Conservation (phyloP, 92 coral and sea anemone species). For the Siderastrea radians region DNA sequence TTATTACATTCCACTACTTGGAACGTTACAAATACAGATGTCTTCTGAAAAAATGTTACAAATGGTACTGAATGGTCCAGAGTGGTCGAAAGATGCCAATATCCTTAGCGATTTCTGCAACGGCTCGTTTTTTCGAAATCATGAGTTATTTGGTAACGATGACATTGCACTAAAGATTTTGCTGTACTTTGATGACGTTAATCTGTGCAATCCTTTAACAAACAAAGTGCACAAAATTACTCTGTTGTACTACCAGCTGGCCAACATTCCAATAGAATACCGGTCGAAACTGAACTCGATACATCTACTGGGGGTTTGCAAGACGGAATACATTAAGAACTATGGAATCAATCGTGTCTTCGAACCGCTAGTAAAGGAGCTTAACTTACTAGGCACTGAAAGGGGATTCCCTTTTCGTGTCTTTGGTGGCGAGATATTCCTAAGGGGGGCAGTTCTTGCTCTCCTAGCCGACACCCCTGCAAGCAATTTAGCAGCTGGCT, state of each 20-base stretch:
- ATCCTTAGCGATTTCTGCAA: constrained; percentile 20
- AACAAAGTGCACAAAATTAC: constrained; percentile 42
- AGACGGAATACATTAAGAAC: constrained; percentile 1
- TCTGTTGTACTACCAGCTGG: constrained; percentile 49
- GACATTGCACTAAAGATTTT: constrained; percentile 22
- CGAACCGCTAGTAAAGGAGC: constrained; percentile 52
- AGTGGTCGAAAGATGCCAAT: background rate
- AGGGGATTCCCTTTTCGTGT: constrained; percentile 33
- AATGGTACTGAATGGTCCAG: constrained; percentile 21
- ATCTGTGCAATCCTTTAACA: constrained; percentile 14
- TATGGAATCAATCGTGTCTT: constrained; percentile 39
- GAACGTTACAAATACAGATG: constrained; percentile 21
- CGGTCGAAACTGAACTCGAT: constrained; percentile 25
- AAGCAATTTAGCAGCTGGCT: constrained; percentile 32
- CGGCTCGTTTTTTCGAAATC: constrained; percentile 14
- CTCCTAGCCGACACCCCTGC: constrained; percentile 50
- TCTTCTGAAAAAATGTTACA: constrained; percentile 17
- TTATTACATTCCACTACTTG: constrained; percentile 29
- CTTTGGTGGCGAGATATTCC: constrained; percentile 3
- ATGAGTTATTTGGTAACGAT: constrained; percentile 38
- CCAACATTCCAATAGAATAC: constrained; percentile 23
- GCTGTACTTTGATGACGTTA: constrained; percentile 15
- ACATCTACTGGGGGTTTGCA: constrained; percentile 40
- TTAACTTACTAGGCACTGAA: constrained; percentile 22
- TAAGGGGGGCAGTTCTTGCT: constrained; percentile 52